Evolutionary conservation across 2,797 vertebrate genomes (phyloP).

Genomic region (Sebastes hopkinsi): DNA sequence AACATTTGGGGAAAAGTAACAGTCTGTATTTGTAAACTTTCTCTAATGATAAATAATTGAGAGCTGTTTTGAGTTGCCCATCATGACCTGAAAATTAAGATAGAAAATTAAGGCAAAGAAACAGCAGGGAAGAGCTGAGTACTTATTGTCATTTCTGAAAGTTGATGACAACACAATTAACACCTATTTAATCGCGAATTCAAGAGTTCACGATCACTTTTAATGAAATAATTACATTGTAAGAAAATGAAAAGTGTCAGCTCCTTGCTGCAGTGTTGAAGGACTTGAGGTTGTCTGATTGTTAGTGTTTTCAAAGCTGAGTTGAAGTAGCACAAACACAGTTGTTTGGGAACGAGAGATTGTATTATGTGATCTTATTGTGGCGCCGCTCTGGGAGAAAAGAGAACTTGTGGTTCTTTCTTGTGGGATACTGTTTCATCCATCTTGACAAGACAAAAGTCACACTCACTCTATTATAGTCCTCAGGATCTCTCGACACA

Average conservation of each 20-base stretch:
- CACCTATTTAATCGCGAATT: background rate
- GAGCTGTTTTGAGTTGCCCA: background rate
- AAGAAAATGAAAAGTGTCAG: background rate
- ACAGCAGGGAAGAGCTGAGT: background rate
- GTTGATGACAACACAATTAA: background rate
- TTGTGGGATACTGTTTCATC: conserved; percentile 66
- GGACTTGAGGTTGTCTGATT: conserved; percentile 19
- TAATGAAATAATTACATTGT: background rate
- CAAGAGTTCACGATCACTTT: background rate
- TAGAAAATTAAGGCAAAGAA: background rate
- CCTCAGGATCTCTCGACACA: conserved; percentile 63
- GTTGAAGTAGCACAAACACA: conserved; percentile 12
- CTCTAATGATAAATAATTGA: conserved; percentile 4
- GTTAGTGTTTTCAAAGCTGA: conserved; percentile 24
- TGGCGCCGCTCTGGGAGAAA: background rate
- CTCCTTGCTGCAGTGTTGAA: background rate
- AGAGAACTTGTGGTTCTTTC: conserved; percentile 41
- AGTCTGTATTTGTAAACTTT: background rate
- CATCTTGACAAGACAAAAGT: conserved; percentile 69
- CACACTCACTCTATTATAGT: conserved; percentile 71
- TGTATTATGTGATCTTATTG: conserved; percentile 34
- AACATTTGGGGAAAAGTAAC: background rate
- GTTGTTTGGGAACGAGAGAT: conserved; percentile 1
- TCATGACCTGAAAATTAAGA: background rate
- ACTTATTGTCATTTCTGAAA: background rate